Percentiles rank a stretch among this genome's conserved stretches.
Conservation (phyloP, 2,113 vertebrate genomes). For the Tinamus guttatus region DNA sequence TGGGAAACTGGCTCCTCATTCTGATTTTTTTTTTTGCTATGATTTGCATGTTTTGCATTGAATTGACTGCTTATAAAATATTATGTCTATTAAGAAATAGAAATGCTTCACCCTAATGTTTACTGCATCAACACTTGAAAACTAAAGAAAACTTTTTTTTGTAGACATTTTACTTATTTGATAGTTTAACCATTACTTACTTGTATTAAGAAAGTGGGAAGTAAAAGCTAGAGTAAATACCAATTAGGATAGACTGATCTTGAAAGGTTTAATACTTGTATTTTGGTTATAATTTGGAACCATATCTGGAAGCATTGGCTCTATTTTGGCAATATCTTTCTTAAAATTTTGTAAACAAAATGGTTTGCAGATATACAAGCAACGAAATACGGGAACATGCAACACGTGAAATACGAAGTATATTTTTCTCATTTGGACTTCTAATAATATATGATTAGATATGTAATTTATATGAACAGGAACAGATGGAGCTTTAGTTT, state of each 20-base stretch:
- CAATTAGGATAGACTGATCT: not conserved
- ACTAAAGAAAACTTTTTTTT: not conserved
- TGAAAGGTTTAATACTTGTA: not conserved
- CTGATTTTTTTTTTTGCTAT: not conserved
- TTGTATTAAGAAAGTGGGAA: not conserved
- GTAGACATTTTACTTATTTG: not conserved
- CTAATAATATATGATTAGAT: not conserved
- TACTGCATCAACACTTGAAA: not conserved
- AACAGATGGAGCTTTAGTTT: conserved; percentile 52
- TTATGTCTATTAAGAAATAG: not conserved
- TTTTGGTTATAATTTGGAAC: not conserved
- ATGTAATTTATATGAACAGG: conserved; percentile 8
- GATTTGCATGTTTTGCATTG: not conserved
- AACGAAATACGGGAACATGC: not conserved
- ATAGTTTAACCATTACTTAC: not conserved
- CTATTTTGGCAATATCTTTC: not conserved
- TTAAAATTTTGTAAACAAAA: not conserved
- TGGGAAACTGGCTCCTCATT: not conserved
- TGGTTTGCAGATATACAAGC: not conserved
- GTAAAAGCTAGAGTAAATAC: not conserved
- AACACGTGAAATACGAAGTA: not conserved
- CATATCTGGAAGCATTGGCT: not conserved
- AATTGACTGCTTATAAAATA: not conserved
- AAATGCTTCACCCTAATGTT: not conserved
- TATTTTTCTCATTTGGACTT: not conserved